Percentiles rank a stretch among this genome's conserved stretches.
Evolutionary conservation across 2,888 invertebrate genomes (phyloP).

Genomic region (Andrena bicolor): DNA sequence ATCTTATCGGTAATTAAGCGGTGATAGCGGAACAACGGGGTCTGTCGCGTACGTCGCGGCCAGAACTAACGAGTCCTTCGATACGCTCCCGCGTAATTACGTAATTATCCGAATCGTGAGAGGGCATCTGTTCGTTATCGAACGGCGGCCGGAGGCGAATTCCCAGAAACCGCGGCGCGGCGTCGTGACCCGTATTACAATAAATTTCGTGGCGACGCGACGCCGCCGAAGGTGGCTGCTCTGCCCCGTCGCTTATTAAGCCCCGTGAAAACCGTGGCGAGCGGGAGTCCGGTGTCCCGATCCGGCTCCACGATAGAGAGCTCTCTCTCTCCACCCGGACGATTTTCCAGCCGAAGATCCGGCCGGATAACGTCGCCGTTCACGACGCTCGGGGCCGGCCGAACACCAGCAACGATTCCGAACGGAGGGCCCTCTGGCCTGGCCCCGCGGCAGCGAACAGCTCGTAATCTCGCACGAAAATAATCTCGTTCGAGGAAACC

Average conservation of each 20-base stretch:
- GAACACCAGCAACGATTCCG: neutral
- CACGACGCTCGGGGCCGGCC: neutral
- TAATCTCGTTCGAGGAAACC: constrained; percentile 49
- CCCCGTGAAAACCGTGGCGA: constrained; percentile 27
- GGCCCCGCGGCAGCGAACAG: neutral
- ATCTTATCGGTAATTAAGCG: constrained; percentile 30
- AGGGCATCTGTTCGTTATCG: constrained; percentile 20
- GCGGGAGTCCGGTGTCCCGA: neutral
- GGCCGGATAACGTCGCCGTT: constrained; percentile 25
- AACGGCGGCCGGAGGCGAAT: constrained; percentile 28
- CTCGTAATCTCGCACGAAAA: constrained; percentile 55
- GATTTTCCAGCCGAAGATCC: constrained; percentile 49
- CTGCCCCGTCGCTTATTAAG: constrained; percentile 41
- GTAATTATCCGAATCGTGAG: constrained; percentile 37
- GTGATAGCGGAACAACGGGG: constrained; percentile 18
- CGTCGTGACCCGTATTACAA: constrained; percentile 34
- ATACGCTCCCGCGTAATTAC: constrained; percentile 29
- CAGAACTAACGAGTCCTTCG: constrained; percentile 25
- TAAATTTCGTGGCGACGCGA: constrained; percentile 33
- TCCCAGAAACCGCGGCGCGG: constrained; percentile 29
- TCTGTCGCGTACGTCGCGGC: constrained; percentile 2
- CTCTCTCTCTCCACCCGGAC: neutral
- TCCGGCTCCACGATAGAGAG: constrained; percentile 21
- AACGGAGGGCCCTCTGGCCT: neutral
- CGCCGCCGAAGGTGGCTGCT: constrained; percentile 7